Evolutionary conservation across 2,113 vertebrate genomes (phyloP), one percentile per base, ranked within the genome.

Genomic region (Meriones unguiculatus): DNA sequence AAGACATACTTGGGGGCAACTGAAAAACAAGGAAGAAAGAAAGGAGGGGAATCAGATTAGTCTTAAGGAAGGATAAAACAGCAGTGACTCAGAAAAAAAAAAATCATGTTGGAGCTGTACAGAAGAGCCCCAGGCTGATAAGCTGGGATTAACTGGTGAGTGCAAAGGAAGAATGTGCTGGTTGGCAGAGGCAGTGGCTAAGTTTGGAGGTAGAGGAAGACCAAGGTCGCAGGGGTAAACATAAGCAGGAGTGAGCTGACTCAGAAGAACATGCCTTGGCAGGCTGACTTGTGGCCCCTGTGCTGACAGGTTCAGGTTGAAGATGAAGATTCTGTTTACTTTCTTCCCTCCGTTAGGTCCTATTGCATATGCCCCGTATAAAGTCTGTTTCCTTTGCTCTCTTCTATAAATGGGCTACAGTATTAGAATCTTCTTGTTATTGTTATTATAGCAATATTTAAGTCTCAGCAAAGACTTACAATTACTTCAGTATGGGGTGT

Each of bases 81-180:
- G 28, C 12, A 50, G 30, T 87, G 87, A 95, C 78, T 92, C 95
- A 73, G 52, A 96, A 90, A 24, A 96, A 80, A 91, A 90, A 59
- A 72, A 95, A 69, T 84, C 87, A 28, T 35, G 62, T 78, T 73
- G 35, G 84, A 81, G 52, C 59, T 70, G 54, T 87, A 69, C 32
- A 92, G 54, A 92, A 95, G 72, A 92, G 41, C 87, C 82, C 30
- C 24, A 57, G 95, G 95, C 93, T 84, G 90, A 78, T 77, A 86
- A 87, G 46, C 38, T 18, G 0, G n/a, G 91, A 94, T 95, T 96
- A 91, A 77, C 91, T 69, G 81, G 72, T 88, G 87, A 93, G 28
- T 52, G 46, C 59, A 77, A 77, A 97, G 92, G 82, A 94, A 91
- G 90, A 93, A 90, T 50, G 67, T 93, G 97, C 84, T 84, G 84